These are phyloP conservation scores for Meteorus cinctellus DNA, from an alignment of 2,888 invertebrate genomes.

Conservation along the genomic window DNA sequence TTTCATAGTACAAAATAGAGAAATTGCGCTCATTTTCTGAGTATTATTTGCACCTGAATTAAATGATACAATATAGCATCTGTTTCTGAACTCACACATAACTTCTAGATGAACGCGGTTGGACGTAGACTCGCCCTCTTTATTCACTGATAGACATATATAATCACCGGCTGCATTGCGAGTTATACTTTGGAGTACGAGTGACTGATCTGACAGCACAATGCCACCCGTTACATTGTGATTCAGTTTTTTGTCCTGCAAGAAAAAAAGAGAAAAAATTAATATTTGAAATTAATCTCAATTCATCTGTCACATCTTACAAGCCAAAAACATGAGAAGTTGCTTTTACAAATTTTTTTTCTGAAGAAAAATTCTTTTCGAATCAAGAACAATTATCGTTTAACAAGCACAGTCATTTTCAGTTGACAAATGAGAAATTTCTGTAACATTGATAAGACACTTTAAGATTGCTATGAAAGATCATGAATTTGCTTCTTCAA, in stretches of 20 bases:
- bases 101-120: slow-evolving; percentile 73
- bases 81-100: slow-evolving; percentile 72
- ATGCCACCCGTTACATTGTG: slow-evolving; percentile 88
- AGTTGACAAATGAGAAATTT: too few species aligned
- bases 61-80: too few species aligned
- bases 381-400: background rate
- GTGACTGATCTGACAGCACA: slow-evolving; percentile 89
- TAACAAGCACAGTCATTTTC: background rate
- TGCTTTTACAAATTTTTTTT: too few species aligned
- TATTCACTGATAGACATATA: slow-evolving; percentile 89
- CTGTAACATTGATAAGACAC: too few species aligned
- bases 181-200: slow-evolving; percentile 90
- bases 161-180: slow-evolving; percentile 90
- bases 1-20: too few species aligned
- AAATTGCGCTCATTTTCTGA: too few species aligned
- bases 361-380: background rate
- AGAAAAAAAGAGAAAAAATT: slow-evolving; percentile 44
- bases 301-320: too few species aligned
- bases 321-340: too few species aligned
- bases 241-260: slow-evolving; percentile 86
- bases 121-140: slow-evolving; percentile 84
- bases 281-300: background rate
- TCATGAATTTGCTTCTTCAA: too few species aligned
- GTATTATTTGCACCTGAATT: background rate
- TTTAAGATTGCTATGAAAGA: too few species aligned